Evolutionary conservation across 2,797 vertebrate genomes (phyloP), one percentile per base, ranked within the genome.

Genomic region (Aratinga solstitialis): DNA sequence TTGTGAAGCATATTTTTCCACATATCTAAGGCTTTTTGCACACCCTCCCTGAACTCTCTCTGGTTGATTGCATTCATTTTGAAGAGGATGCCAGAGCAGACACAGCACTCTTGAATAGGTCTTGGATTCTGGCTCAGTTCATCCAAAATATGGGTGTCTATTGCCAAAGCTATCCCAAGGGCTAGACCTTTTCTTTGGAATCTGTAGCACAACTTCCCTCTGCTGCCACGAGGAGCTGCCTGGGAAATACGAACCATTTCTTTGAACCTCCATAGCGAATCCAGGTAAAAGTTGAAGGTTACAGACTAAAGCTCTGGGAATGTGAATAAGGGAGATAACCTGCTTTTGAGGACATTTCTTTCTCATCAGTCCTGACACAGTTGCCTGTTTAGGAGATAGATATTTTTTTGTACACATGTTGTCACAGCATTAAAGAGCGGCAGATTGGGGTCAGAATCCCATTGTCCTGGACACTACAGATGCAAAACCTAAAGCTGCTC

Each of bases 1-100:
- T 89, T 83, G 63, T 84, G 51, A 94, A 71, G 74, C 15, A 32
- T 53, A 45, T 65, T 95, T 96, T 96, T 91, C 91, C 71, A 82
- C 12, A 40, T n/a, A 73, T 59, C 67, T 50, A 61, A 89, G 62
- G 59, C 6, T 71, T 93, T 88, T 80, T 83, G n/a, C 38, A 53
- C 30, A 42, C 43, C 14, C 40, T 88, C 36, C 27, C 79, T 84
- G 77, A 88, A 58, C 61, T 56, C 20, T 38, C 4, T 56, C 63
- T 7, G 7, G 23, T 59, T 79, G 82, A 80, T 89, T 85, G 80
- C 36, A 53, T n/a, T 74, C 15, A 16, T 90, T 94, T 79, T 87
- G 74, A 80, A 83, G 85, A 65, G 36, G 51, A 56, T 84, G 32
- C 43, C 74, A 82, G 79, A 71, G 65, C 42, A 91, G 83, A 82